A percentile compares a stretch with the other conserved stretches of the same genome.
phyloP scores from a whole-genome alignment of 2,113 vertebrate species.

The Myanophis thanlyinensis region DNA sequence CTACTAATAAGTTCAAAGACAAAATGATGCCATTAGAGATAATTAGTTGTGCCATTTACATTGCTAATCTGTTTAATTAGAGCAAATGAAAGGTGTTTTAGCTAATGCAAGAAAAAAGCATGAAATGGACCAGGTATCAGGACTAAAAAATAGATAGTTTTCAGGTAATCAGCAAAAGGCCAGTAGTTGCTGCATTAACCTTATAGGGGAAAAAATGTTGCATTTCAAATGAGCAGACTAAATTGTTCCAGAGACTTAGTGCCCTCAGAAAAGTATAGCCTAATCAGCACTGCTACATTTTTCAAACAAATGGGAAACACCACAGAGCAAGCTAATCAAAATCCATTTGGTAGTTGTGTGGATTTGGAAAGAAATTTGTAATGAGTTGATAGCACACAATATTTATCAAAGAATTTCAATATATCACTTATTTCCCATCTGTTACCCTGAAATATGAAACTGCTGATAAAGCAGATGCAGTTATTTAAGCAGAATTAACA shows the following conservation, averaged over 20 bases:
- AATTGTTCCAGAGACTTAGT: conserved; percentile 51
- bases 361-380: conserved; percentile 40
- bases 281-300: conserved; percentile 44
- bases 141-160: conserved; percentile 34
- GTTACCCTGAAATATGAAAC: conserved; percentile 20
- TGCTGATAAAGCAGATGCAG: not conserved
- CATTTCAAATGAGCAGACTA: conserved; percentile 49
- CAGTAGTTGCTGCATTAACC: conserved; percentile 14
- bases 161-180: conserved; percentile 8
- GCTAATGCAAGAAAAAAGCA: not conserved
- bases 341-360: conserved; percentile 24
- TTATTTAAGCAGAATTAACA: conserved; percentile 23
- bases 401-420: conserved; percentile 49
- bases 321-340: conserved; percentile 46
- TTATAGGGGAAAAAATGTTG: conserved; percentile 39
- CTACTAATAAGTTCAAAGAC: conserved; percentile 17
- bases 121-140: not conserved
- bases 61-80: conserved; percentile 46
- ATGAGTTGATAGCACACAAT: conserved; percentile 26
- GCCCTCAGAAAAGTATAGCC: conserved; percentile 20
- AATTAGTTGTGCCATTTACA: not conserved
- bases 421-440: conserved; percentile 34
- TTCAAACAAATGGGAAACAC: conserved; percentile 50
- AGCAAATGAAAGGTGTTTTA: conserved; percentile 11
- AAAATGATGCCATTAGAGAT: not conserved